A percentile compares a stretch with the other conserved stretches of the same genome.
Evolutionary conservation across 2,797 vertebrate genomes (phyloP).

Genomic region (Prionace glauca): DNA sequence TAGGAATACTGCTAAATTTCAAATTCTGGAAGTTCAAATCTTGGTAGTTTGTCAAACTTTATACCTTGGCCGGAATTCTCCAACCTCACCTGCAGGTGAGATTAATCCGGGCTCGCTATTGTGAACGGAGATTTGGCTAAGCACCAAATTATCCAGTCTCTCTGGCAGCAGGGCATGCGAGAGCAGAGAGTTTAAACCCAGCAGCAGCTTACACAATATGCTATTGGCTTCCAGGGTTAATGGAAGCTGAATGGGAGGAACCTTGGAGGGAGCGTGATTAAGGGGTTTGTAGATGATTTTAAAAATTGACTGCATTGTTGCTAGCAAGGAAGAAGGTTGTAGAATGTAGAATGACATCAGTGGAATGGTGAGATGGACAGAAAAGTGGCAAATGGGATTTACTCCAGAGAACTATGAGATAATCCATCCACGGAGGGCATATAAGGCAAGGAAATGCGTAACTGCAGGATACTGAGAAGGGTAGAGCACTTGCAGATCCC

Average conservation of each 20-base stretch:
- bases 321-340: neutral
- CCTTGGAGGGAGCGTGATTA: neutral
- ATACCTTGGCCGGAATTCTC: no score
- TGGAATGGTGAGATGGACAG: neutral
- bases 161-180: no score
- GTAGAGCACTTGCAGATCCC: no score
- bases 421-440: neutral
- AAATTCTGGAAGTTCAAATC: neutral
- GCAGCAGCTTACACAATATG: neutral
- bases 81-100: no score
- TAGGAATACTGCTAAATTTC: neutral
- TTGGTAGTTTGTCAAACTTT: neutral
- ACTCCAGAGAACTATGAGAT: no score
- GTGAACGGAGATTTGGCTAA: no score
- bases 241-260: neutral
- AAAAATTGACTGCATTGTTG: neutral
- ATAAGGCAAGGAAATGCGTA: neutral
- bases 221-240: neutral
- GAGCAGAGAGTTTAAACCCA: neutral
- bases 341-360: neutral
- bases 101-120: no score
- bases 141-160: no score
- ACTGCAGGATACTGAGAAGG: no score
- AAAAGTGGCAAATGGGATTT: neutral
- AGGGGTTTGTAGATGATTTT: neutral